Evolutionary conservation across 2,797 vertebrate genomes (phyloP).

Genomic region (Rhabdomys pumilio): DNA sequence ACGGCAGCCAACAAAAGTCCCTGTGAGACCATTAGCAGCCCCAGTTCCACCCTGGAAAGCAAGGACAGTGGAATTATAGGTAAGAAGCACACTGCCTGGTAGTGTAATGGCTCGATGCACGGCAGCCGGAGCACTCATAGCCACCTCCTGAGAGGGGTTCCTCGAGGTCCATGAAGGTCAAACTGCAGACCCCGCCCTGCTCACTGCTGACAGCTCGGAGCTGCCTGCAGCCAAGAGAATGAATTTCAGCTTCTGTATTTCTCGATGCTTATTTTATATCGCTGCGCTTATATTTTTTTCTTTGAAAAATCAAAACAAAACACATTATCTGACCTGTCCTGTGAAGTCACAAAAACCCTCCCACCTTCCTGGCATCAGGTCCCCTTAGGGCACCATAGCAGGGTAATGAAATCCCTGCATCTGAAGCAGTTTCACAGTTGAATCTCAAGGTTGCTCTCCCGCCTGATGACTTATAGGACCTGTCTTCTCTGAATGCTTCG

Average conservation of each 20-base stretch:
- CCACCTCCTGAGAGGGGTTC: slow-evolving; percentile 37
- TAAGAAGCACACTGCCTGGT: slow-evolving; percentile 86
- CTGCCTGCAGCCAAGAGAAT: background rate
- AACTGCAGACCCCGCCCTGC: background rate
- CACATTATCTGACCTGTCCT: background rate
- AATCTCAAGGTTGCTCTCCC: background rate
- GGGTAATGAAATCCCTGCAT: background rate
- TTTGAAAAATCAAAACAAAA: background rate
- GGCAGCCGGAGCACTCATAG: slow-evolving; percentile 29
- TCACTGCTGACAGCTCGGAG: background rate
- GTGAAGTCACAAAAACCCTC: slow-evolving; percentile 1
- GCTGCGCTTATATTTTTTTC: background rate
- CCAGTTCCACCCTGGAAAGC: slow-evolving; percentile 99
- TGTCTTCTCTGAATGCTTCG: slow-evolving; percentile 11
- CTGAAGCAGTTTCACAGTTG: background rate
- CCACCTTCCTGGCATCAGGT: background rate
- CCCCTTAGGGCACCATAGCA: background rate
- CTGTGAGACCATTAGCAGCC: slow-evolving; percentile 97
- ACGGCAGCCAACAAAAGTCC: slow-evolving; percentile 92
- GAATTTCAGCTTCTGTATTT: slow-evolving; percentile 36
- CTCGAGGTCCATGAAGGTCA: slow-evolving; percentile 1
- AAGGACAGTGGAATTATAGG: slow-evolving; percentile 99
- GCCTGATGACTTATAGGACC: background rate
- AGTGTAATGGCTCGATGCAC: background rate
- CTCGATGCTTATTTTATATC: slow-evolving; percentile 58